Percentiles rank a stretch among this genome's conserved stretches.
These are phyloP conservation scores for Gadopsis marmoratus DNA, from an alignment of 2,797 vertebrate genomes.

Conservation along the genomic window DNA sequence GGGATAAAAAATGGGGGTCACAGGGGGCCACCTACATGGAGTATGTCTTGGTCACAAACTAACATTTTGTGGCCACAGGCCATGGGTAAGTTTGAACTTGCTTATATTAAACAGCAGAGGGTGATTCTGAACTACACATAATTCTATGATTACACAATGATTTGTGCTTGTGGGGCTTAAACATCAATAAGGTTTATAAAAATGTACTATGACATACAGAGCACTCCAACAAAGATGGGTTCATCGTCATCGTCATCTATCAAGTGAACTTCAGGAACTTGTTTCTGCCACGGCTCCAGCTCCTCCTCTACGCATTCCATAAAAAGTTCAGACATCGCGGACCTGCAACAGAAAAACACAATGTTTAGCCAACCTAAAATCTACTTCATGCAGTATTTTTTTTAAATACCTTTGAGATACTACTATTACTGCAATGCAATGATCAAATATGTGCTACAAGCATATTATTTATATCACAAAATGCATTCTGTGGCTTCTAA, in stretches of 20 bases:
- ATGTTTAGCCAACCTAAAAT: not conserved
- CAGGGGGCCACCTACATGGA: too few relatives aligned
- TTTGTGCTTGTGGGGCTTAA: not conserved
- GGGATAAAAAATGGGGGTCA: too few relatives aligned
- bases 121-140: not conserved
- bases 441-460: not conserved
- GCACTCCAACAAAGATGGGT: slow-evolving; percentile 90
- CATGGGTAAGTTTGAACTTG: too few relatives aligned
- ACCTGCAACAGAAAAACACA: slow-evolving; percentile 57
- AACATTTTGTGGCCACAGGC: too few relatives aligned
- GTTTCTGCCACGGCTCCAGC: slow-evolving; percentile 81
- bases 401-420: not conserved
- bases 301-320: slow-evolving; percentile 83
- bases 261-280: slow-evolving; percentile 68
- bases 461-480: not conserved
- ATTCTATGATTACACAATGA: not conserved
- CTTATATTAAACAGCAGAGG: not conserved
- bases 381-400: not conserved
- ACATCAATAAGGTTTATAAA: not conserved
- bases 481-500: not conserved
- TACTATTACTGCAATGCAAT: not conserved
- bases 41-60: too few relatives aligned
- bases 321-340: slow-evolving; percentile 80
- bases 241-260: slow-evolving; percentile 83
- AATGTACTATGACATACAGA: slow-evolving; percentile 66